These are phyloP conservation scores for Trichechus manatus DNA, from an alignment of 2,113 vertebrate species.

Conservation along the genomic window DNA sequence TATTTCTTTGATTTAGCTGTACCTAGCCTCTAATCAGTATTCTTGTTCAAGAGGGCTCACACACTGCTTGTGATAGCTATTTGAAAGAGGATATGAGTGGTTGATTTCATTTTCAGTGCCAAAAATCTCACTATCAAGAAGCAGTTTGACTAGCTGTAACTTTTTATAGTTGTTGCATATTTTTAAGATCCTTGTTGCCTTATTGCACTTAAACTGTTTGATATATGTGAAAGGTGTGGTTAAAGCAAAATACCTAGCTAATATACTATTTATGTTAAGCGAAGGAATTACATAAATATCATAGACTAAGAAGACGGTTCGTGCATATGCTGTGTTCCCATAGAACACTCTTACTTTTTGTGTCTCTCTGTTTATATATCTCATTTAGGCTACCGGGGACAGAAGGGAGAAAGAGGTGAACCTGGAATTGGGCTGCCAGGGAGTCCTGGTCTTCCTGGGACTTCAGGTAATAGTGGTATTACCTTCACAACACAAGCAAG, in stretches of 20 bases:
- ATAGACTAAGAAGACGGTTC: background rate
- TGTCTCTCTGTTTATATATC: slow-evolving; percentile 80
- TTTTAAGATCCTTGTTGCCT: slow-evolving; percentile 7
- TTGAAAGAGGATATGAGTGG: background rate
- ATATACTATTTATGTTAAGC: background rate
- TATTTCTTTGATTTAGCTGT: background rate
- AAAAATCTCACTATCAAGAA: background rate
- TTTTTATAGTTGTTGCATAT: background rate
- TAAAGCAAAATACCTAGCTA: background rate
- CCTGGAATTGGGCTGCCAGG: slow-evolving; percentile 95
- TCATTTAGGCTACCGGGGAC: slow-evolving; percentile 95
- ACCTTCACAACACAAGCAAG: background rate
- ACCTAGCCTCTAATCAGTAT: background rate
- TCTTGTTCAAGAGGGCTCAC: background rate
- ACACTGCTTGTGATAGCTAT: background rate
- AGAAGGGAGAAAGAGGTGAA: slow-evolving; percentile 98
- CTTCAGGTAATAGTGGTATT: slow-evolving; percentile 90
- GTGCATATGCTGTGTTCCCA: background rate
- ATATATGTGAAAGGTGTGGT: background rate
- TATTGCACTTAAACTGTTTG: background rate
- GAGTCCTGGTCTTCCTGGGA: slow-evolving; percentile 91
- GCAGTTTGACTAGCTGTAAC: background rate
- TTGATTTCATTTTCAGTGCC: background rate
- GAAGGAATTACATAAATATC: background rate
- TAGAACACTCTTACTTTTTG: slow-evolving; percentile 68